These are phyloP conservation scores for Bombus confusus DNA, from an alignment of 1,140 invertebrate species.

Conservation along the genomic window DNA sequence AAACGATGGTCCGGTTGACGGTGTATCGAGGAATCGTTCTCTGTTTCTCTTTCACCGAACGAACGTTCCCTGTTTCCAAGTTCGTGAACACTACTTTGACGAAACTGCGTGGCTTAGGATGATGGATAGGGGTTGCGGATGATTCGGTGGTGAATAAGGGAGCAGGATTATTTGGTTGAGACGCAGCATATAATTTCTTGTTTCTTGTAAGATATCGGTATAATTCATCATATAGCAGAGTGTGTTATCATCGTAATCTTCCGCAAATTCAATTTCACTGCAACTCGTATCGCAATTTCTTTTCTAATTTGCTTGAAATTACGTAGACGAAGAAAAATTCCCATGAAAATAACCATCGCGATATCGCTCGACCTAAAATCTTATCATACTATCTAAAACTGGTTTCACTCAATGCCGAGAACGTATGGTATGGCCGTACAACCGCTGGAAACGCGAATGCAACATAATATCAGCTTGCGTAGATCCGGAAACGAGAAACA, in stretches of 20 bases:
- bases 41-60: not conserved
- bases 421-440: too few relatives aligned
- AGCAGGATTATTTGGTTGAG: not conserved
- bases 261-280: too few relatives aligned
- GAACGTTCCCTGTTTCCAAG: not conserved
- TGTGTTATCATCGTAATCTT: not conserved
- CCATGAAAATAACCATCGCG: too few relatives aligned
- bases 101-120: not conserved
- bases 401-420: too few relatives aligned
- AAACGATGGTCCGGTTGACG: not conserved
- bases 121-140: not conserved
- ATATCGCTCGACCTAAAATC: too few relatives aligned
- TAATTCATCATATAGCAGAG: not conserved
- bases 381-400: too few relatives aligned
- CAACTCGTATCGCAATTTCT: too few relatives aligned
- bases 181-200: too few relatives aligned
- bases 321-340: not conserved
- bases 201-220: not conserved
- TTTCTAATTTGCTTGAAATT: not conserved
- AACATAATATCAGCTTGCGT: not conserved
- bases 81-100: not conserved
- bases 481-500: not conserved
- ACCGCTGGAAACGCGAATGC: not conserved
- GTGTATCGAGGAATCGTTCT: not conserved
- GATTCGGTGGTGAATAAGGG: not conserved